Conservation (phyloP, 2,113 vertebrate species). For the Stigmatopora nigra region DNA sequence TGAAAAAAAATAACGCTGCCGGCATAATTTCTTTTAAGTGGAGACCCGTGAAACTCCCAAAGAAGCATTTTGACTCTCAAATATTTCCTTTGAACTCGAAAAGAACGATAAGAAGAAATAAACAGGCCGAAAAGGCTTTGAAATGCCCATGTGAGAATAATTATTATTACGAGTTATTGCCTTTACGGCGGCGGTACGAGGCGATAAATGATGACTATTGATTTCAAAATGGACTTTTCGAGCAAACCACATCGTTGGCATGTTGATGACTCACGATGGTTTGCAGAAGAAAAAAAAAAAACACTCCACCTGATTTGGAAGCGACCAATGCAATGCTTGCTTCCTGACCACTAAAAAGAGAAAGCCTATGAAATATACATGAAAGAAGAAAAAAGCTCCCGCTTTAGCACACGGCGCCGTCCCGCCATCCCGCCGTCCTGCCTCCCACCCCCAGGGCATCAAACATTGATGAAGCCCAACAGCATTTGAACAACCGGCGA, state of each 20-base stretch:
- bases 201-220: neutral
- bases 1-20: constrained; percentile 43
- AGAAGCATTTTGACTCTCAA: constrained; percentile 24
- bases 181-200: no score
- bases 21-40: constrained; percentile 44
- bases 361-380: constrained; percentile 58
- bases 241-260: neutral
- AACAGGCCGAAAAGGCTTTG: constrained; percentile 9
- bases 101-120: constrained; percentile 36
- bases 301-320: constrained; percentile 8
- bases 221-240: neutral
- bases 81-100: constrained; percentile 19
- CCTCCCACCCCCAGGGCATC: constrained; percentile 30
- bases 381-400: constrained; percentile 41
- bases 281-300: neutral
- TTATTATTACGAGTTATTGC: neutral
- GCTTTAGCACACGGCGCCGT: constrained; percentile 41
- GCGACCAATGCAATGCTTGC: constrained; percentile 20
- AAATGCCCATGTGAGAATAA: neutral
- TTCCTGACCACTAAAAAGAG: constrained; percentile 49
- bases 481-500: constrained; percentile 21
- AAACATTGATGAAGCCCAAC: constrained; percentile 56
- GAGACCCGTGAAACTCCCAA: constrained; percentile 24
- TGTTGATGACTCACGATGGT: neutral
- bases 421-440: constrained; percentile 33